phyloP scores from a whole-genome alignment of 2,888 invertebrate species.

The Caenorhabditis macrosperma region DNA sequence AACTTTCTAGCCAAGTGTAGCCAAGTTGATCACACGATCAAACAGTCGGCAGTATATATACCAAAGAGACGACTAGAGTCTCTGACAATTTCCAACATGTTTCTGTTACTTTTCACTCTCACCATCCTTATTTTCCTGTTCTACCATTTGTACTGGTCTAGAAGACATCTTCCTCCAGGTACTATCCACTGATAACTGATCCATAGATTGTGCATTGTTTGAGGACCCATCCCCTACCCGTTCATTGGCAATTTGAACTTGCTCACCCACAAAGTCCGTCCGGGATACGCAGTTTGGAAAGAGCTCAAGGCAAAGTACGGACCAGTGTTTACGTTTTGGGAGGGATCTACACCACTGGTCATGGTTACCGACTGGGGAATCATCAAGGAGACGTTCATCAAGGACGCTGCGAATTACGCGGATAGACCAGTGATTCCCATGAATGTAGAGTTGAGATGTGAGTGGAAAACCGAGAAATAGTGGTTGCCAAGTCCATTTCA shows the following conservation, averaged over 20 bases:
- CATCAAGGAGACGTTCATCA: slow-evolving; percentile 52
- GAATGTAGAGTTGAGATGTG: slow-evolving; percentile 28
- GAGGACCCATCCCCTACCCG: slow-evolving; percentile 37
- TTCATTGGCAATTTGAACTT: slow-evolving; percentile 23
- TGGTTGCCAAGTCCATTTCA: too few relatives aligned
- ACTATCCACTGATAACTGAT: too few relatives aligned
- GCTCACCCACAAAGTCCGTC: not conserved
- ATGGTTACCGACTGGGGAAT: slow-evolving; percentile 32
- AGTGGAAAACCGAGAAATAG: not conserved
- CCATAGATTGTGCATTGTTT: not conserved
- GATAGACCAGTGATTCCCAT: slow-evolving; percentile 47
- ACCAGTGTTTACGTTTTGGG: slow-evolving; percentile 53
- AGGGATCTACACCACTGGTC: slow-evolving; percentile 37
- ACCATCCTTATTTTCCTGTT: not conserved
- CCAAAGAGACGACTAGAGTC: too few relatives aligned
- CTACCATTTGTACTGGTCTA: slow-evolving; percentile 18
- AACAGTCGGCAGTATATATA: not conserved
- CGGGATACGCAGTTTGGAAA: slow-evolving; percentile 27
- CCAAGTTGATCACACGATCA: not conserved
- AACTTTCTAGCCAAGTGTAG: too few relatives aligned
- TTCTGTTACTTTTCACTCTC: not conserved
- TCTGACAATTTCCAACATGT: not conserved
- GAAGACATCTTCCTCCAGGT: slow-evolving; percentile 29
- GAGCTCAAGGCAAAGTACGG: slow-evolving; percentile 38
- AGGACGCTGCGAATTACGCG: slow-evolving; percentile 45